phyloP scores from a whole-genome alignment of 2,888 invertebrate species.

The Leptothorax acervorum region DNA sequence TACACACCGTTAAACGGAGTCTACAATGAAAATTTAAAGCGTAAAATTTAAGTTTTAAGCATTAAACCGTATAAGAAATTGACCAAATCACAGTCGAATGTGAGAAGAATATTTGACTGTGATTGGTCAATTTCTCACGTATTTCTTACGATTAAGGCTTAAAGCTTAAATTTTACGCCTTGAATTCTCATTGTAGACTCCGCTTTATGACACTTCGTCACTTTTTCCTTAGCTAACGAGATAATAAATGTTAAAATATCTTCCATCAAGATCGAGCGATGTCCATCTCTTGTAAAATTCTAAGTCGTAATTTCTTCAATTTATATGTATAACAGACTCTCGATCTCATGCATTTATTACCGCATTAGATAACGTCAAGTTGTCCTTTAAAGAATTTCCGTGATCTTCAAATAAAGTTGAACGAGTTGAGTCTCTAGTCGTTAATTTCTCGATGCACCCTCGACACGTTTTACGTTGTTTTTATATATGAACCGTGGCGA shows the following conservation, averaged over 20 bases:
- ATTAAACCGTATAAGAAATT: too few relatives aligned
- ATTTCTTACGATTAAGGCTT: too few relatives aligned
- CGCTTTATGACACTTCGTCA: neutral
- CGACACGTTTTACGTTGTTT: constrained; percentile 24
- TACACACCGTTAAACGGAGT: too few relatives aligned
- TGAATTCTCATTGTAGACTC: neutral
- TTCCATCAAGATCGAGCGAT: neutral
- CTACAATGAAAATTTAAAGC: too few relatives aligned
- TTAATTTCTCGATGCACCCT: constrained; percentile 14
- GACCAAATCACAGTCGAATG: too few relatives aligned
- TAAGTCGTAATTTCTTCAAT: neutral
- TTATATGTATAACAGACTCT: neutral
- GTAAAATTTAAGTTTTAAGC: too few relatives aligned
- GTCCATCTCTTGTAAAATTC: neutral
- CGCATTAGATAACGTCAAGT: neutral
- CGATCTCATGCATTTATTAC: neutral
- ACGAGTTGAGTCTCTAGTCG: neutral
- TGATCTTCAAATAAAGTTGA: neutral
- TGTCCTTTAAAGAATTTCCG: neutral
- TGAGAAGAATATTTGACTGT: too few relatives aligned
- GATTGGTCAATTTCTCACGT: too few relatives aligned
- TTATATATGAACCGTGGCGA: neutral
- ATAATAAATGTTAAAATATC: constrained; percentile 16
- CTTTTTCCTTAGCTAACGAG: neutral
- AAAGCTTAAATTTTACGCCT: too few relatives aligned